Conservation (phyloP, 1,140 invertebrate species). For the Calosoma granatense region DNA sequence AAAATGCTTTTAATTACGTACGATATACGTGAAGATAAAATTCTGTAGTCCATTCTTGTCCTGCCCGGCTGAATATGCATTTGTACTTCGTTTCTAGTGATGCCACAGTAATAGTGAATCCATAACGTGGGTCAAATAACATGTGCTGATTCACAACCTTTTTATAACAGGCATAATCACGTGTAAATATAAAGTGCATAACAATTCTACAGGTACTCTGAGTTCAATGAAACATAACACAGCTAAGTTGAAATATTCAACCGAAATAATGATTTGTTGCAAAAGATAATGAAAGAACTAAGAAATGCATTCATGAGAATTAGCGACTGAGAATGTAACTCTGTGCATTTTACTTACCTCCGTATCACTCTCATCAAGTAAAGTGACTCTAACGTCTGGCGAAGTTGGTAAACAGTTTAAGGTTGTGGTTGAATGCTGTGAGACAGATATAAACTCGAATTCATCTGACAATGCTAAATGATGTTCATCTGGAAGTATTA, state of each 20-base stretch:
- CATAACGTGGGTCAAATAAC: conserved; percentile 17
- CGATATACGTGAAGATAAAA: conserved; percentile 11
- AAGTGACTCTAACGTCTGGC: conserved; percentile 46
- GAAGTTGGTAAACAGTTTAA: conserved; percentile 60
- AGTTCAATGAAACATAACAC: too few relatives aligned
- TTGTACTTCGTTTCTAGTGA: conserved; percentile 11
- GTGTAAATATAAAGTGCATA: too few relatives aligned
- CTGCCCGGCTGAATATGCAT: conserved; percentile 14
- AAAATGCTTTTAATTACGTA: conserved; percentile 34
- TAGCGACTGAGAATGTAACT: too few relatives aligned
- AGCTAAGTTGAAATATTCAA: too few relatives aligned
- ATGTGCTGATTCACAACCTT: too few relatives aligned
- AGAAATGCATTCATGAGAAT: too few relatives aligned
- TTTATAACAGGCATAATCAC: too few relatives aligned
- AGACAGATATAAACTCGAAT: conserved; percentile 29
- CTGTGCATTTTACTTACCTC: too few relatives aligned
- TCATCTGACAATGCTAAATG: conserved; percentile 40
- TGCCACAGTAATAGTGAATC: conserved; percentile 18
- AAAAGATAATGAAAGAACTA: too few relatives aligned
- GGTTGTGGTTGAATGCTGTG: conserved; percentile 35
- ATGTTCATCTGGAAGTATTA: conserved; percentile 36
- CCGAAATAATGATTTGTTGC: too few relatives aligned
- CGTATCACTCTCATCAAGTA: too few relatives aligned
- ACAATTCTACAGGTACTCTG: too few relatives aligned
- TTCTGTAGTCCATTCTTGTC: background rate